phyloP scores from a whole-genome alignment of 2,113 vertebrate genomes.

The Lophochroa leadbeateri region DNA sequence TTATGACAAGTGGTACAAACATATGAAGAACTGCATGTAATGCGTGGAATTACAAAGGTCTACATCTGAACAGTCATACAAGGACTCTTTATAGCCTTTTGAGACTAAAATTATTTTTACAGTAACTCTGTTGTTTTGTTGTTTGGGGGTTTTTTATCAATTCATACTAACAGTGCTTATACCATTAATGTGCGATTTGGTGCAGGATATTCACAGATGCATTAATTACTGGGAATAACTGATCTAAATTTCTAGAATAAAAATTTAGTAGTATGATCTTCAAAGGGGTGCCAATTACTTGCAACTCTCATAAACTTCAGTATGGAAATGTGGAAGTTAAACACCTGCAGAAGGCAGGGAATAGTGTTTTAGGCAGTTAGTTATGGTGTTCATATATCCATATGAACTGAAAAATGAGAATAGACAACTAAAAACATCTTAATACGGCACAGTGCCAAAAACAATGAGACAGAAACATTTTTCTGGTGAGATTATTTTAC shows the following conservation, averaged over 20 bases:
- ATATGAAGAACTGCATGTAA: background rate
- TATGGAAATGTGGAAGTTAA: background rate
- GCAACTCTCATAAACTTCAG: background rate
- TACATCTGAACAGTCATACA: background rate
- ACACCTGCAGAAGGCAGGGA: slow-evolving; percentile 11
- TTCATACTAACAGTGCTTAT: background rate
- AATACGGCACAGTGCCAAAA: slow-evolving; percentile 17
- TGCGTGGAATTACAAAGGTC: background rate
- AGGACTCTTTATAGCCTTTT: background rate
- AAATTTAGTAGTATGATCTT: background rate
- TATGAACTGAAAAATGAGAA: slow-evolving; percentile 23
- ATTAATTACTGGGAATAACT: background rate
- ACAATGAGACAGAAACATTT: slow-evolving; percentile 45
- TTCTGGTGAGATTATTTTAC: slow-evolving; percentile 3
- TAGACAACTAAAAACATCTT: slow-evolving; percentile 8
- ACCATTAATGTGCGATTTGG: background rate
- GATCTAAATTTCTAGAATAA: background rate
- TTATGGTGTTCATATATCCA: background rate
- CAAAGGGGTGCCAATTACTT: background rate
- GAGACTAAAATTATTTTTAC: background rate
- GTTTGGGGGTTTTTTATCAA: background rate
- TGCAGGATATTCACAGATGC: background rate
- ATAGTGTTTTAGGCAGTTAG: background rate
- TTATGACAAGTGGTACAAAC: background rate
- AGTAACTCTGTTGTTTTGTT: background rate